phyloP scores from a whole-genome alignment of 2,113 vertebrate genomes.

The Indicator maculatus region DNA sequence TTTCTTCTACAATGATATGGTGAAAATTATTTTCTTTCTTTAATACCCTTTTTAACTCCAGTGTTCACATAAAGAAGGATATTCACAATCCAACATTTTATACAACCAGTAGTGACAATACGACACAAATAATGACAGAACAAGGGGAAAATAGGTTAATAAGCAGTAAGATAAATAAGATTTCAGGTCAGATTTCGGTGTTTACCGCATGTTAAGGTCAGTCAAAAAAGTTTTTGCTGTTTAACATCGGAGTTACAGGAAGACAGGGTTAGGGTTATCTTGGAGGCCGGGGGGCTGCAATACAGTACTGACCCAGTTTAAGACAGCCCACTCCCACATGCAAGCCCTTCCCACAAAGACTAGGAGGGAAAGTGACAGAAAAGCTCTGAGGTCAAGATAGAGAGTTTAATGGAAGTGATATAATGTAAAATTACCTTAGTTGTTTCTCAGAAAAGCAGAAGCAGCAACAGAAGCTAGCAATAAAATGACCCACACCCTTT shows the following conservation, averaged over 20 bases:
- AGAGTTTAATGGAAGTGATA: too few relatives aligned
- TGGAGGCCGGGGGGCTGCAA: fast-evolving
- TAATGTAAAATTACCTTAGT: too few relatives aligned
- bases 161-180: neutral
- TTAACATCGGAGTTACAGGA: neutral
- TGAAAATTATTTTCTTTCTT: neutral
- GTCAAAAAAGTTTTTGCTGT: neutral
- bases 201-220: neutral
- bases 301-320: neutral
- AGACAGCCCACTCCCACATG: too few relatives aligned
- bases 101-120: neutral
- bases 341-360: too few relatives aligned
- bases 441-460: too few relatives aligned
- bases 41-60: neutral
- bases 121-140: neutral
- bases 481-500: too few relatives aligned
- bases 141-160: neutral
- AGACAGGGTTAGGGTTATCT: neutral
- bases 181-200: neutral
- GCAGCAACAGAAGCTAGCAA: too few relatives aligned
- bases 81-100: neutral
- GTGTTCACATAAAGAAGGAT: neutral
- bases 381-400: too few relatives aligned
- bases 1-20: neutral
- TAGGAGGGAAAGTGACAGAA: too few relatives aligned